Evolutionary conservation across 1,140 invertebrate genomes (phyloP), one percentile per base, ranked within the genome.

Genomic region (Nylanderia fulva): DNA sequence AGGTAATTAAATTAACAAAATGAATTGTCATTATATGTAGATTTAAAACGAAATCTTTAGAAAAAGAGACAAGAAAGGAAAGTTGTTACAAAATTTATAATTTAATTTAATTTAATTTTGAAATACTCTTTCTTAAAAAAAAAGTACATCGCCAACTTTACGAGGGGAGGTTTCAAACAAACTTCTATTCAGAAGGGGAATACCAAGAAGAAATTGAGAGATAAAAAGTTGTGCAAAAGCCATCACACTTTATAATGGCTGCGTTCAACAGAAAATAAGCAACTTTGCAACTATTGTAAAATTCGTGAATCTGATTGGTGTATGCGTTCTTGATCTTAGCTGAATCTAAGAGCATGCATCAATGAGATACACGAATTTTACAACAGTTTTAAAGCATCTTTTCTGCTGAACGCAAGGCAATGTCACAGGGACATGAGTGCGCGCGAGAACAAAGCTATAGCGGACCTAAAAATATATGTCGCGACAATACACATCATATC

Each of bases 401-500:
- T n/a, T n/a, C n/a, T n/a, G n/a, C n/a, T n/a, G n/a, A n/a, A n/a
- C n/a, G n/a, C n/a, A n/a, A n/a, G n/a, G n/a, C n/a, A n/a, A 33
- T 33, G 33, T 52, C n/a, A 18, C 71, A 18, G 8, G 45, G 64
- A 5, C 27, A 60, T 36, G 60, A 71, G 58, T n/a, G n/a, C 45
- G 61, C 48, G 69, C 63, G 24, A 66, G 77, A 60, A 63, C 45
- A 83, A 36, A 82, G 79, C 64, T 71, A 79, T 86, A 72, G 66
- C 54, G 39, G 15, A 54, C 74, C 91, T 91, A 91, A 91, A 91
- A 91, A 91, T 91, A 91, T 89, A 82, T 33, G 29, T 85, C 71
- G 15, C 45, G 86, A 61, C 76, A 66, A 74, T 84, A 61, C 13
- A 60, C 60, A 85, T 88, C 74, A 54, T 63, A 60, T 4, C 4